Conservation (phyloP, 2,113 vertebrate species). For the Coptodon rendalli region DNA sequence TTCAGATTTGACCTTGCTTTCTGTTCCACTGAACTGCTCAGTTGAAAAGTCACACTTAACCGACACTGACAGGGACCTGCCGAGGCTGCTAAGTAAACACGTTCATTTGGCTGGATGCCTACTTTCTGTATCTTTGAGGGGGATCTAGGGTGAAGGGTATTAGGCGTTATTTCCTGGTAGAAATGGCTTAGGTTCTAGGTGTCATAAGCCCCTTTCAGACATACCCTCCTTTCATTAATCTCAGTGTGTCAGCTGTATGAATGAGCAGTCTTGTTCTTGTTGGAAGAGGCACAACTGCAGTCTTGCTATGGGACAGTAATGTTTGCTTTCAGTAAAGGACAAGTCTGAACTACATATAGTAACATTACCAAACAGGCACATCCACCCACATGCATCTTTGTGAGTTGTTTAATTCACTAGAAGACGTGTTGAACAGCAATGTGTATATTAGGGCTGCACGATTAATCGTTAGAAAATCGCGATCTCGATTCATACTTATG, state of each 20-base stretch:
- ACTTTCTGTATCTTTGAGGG: background rate
- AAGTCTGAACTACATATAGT: background rate
- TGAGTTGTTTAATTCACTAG: background rate
- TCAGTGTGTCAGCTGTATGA: background rate
- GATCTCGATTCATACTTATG: too few species aligned
- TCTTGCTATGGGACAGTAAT: background rate
- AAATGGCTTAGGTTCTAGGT: background rate
- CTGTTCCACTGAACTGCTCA: background rate
- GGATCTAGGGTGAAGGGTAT: background rate
- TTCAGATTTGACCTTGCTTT: background rate
- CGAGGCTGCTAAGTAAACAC: background rate
- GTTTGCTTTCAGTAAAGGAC: background rate
- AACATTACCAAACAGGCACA: background rate
- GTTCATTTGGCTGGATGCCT: background rate
- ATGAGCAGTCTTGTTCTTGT: background rate
- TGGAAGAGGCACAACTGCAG: background rate
- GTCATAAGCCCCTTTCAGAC: background rate
- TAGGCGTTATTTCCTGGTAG: background rate
- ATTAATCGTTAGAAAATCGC: too few species aligned
- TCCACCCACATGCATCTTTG: background rate
- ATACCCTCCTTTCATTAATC: background rate
- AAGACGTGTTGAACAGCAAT: rapidly evolving
- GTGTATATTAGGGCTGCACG: too few species aligned
- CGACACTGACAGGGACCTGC: background rate
- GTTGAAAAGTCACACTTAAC: background rate